A percentile compares a stretch with the other conserved stretches of the same genome.
These are phyloP conservation scores for Chelon labrosus DNA, from an alignment of 2,797 vertebrate species.

Conservation along the genomic window DNA sequence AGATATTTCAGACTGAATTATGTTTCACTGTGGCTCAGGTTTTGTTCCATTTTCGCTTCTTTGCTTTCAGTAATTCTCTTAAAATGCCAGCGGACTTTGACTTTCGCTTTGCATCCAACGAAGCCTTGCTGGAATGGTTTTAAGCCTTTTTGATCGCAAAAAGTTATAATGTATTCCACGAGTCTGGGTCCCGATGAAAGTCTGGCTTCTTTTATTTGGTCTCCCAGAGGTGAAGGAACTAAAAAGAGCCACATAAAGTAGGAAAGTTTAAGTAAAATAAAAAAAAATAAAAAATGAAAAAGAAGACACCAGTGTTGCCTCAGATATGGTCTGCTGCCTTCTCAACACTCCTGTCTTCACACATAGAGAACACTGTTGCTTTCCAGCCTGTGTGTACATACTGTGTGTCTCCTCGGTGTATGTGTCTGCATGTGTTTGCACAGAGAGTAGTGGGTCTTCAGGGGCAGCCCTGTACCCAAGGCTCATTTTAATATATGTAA, in stretches of 20 bases:
- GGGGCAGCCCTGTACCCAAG: constrained; percentile 69
- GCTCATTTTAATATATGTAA: constrained; percentile 88
- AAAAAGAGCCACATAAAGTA: constrained; percentile 56
- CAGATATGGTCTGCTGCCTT: constrained; percentile 72
- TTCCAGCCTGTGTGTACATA: constrained; percentile 40
- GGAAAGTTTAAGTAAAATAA: constrained; percentile 61
- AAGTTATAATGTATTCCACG: constrained; percentile 30
- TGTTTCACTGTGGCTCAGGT: too few relatives aligned
- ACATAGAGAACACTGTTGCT: constrained; percentile 53
- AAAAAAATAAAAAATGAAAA: constrained; percentile 30
- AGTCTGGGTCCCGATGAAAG: constrained; percentile 26
- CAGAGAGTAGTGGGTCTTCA: constrained; percentile 61
- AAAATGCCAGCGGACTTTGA: background rate
- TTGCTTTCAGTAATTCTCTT: background rate
- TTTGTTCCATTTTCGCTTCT: background rate
- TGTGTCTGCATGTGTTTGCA: constrained; percentile 25
- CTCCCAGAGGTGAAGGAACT: constrained; percentile 56
- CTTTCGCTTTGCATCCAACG: background rate
- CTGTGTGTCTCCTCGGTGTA: constrained; percentile 2
- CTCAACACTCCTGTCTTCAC: constrained; percentile 67
- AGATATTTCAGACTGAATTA: too few relatives aligned
- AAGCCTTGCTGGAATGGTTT: constrained; percentile 2
- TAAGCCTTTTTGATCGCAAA: background rate
- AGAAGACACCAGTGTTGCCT: constrained; percentile 58
- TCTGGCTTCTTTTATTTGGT: constrained; percentile 31